These are phyloP conservation scores for Crenichthys baileyi DNA, from an alignment of 2,797 vertebrate genomes.

Conservation along the genomic window DNA sequence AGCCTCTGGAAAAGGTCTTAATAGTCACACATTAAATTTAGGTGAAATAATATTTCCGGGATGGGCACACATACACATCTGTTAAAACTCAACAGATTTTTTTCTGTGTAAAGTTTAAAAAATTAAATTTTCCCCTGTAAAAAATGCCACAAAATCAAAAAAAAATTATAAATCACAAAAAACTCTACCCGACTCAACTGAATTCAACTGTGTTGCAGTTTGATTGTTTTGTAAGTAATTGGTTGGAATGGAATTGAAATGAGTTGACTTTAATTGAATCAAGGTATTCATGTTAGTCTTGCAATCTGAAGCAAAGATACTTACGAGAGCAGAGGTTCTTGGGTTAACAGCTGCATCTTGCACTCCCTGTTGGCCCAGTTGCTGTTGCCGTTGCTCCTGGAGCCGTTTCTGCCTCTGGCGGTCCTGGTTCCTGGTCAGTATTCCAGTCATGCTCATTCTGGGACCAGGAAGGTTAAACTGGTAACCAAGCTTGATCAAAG, in stretches of 20 bases:
- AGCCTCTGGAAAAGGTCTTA: not conserved
- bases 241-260: not conserved
- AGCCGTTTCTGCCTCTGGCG: conserved; percentile 92
- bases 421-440: conserved; percentile 96
- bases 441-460: conserved; percentile 96
- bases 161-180: too few relatives aligned
- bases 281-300: not conserved
- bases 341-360: conserved; percentile 75
- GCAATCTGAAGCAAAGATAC: not conserved
- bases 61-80: too few relatives aligned
- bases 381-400: conserved; percentile 90
- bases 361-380: conserved; percentile 74
- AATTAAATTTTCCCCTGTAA: too few relatives aligned
- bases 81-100: too few relatives aligned
- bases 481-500: conserved; percentile 93
- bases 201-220: not conserved
- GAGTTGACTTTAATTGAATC: not conserved
- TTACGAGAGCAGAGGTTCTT: conserved; percentile 82
- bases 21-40: too few relatives aligned
- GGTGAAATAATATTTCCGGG: too few relatives aligned
- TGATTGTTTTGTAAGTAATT: not conserved
- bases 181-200: not conserved
- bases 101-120: too few relatives aligned
- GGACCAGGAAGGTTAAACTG: conserved; percentile 97
- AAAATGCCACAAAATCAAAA: too few relatives aligned